A percentile compares a stretch with the other conserved stretches of the same genome.
Conservation (phyloP, 2,797 vertebrate species). For the Antrozous pallidus region DNA sequence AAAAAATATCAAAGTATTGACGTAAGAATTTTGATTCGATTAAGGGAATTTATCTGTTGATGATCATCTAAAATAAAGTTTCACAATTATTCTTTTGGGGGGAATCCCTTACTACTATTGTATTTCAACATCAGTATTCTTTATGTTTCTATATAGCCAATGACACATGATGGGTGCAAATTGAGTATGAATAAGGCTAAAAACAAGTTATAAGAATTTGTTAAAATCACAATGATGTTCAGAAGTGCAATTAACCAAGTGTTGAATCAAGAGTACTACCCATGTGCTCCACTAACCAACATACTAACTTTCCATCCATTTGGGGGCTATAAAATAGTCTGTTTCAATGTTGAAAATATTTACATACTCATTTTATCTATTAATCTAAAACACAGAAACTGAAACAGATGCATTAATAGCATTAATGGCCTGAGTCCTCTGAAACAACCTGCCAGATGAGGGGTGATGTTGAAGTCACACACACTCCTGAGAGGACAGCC, state of each 20-base stretch:
- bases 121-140: background rate
- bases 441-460: background rate
- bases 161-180: background rate
- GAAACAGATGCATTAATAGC: background rate
- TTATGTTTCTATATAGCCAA: background rate
- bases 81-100: background rate
- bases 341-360: constrained; percentile 1
- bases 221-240: background rate
- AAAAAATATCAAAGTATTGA: background rate
- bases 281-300: background rate
- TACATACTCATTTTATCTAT: background rate
- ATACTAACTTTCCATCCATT: background rate
- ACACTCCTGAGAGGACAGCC: background rate
- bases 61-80: background rate
- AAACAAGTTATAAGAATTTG: background rate
- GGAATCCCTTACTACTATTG: background rate
- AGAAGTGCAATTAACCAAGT: background rate
- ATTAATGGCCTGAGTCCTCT: background rate
- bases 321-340: background rate
- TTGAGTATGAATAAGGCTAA: constrained; percentile 2
- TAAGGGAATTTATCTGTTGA: background rate
- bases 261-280: background rate
- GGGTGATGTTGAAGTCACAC: background rate
- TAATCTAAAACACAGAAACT: background rate
- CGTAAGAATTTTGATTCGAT: constrained; percentile 7